These are phyloP conservation scores for Acronicta leporina DNA, from an alignment of 2,888 invertebrate species.

Conservation along the genomic window DNA sequence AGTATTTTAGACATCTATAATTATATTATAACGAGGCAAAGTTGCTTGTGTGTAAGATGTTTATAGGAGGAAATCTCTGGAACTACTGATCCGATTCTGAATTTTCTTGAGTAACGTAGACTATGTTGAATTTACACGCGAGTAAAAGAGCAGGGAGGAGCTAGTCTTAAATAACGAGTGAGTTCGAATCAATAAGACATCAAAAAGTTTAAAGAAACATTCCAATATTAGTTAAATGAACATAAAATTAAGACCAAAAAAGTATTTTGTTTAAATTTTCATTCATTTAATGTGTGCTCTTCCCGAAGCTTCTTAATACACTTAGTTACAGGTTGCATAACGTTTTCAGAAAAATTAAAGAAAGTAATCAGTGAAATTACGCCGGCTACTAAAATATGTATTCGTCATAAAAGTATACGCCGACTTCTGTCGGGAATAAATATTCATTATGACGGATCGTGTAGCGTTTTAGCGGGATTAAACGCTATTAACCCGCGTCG, in stretches of 20 bases:
- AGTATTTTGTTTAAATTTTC: constrained; percentile 71
- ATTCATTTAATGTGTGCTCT: constrained; percentile 78
- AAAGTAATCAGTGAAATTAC: constrained; percentile 88
- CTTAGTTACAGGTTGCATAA: constrained; percentile 69
- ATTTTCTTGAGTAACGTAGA: too few relatives aligned
- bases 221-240: not conserved
- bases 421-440: constrained; percentile 85
- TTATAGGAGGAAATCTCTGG: too few relatives aligned
- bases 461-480: constrained; percentile 88
- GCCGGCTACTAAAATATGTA: constrained; percentile 88
- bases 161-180: too few relatives aligned
- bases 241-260: constrained; percentile 32
- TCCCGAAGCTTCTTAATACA: constrained; percentile 80
- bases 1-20: too few relatives aligned
- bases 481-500: constrained; percentile 81
- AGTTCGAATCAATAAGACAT: constrained; percentile 8
- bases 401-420: constrained; percentile 88
- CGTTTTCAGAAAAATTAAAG: constrained; percentile 87
- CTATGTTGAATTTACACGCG: too few relatives aligned
- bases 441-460: constrained; percentile 88
- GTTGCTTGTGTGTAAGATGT: too few relatives aligned
- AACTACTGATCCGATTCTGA: too few relatives aligned
- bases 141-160: too few relatives aligned
- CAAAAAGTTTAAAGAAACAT: constrained; percentile 17
- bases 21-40: too few relatives aligned